Evolutionary conservation across 2,888 invertebrate genomes (phyloP), one percentile per base, ranked within the genome.

Genomic region (Dromius quadrimaculatus): DNA sequence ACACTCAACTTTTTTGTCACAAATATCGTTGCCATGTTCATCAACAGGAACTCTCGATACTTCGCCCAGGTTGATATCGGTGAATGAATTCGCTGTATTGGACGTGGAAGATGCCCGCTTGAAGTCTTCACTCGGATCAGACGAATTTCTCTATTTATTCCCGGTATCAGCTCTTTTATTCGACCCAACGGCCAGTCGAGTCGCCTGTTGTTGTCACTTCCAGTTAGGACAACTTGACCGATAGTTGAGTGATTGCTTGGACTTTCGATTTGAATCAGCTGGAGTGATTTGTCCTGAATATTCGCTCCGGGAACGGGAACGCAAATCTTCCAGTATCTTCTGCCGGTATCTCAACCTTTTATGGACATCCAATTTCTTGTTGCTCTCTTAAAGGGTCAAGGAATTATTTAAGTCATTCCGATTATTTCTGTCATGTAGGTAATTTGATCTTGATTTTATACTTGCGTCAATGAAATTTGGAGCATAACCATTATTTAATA

Each of bases 311-410:
- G n/a, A n/a, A n/a, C n/a, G n/a, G n/a, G n/a, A n/a, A n/a, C n/a
- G 38, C 13, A 38, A 2, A 4, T 6, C 38, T 5, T 38, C 38
- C 1, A 38, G 38, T 13, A 38, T 4, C 13, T 13, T 38, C 38
- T 38, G 38, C n/a, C 38, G 6, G 6, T 38, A 38, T 38, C 38
- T 38, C 38, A 38, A 38, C 13, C 38, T 38, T 38, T 38, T 38
- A 38, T 38, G 38, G 38, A 9, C n/a, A 1, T 13, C 38, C 38
- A 38, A 38, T 38, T 38, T 38, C 11, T 38, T 38, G 1, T 38
- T 38, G 38, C 13, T 38, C 38, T 13, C 38, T 2, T n/a, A n/a
- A n/a, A n/a, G n/a, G n/a, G n/a, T n/a, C n/a, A n/a, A n/a, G n/a
- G n/a, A n/a, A n/a, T n/a, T n/a, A n/a, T n/a, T n/a, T n/a, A n/a